Conservation (phyloP, 2,888 invertebrate species). For the Trichogramma evanescens region DNA sequence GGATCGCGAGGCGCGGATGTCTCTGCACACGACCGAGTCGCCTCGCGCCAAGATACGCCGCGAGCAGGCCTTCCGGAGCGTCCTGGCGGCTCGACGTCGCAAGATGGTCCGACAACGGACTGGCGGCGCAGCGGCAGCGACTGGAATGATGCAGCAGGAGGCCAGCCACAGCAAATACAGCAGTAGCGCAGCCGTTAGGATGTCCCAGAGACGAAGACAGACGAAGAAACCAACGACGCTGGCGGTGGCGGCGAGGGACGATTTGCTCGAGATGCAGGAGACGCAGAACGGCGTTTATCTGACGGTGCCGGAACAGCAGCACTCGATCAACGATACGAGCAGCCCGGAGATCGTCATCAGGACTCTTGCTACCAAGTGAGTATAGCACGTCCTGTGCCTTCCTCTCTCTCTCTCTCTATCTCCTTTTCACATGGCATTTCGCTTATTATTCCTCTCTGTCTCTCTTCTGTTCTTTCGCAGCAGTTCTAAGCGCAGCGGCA, state of each 20-base stretch:
- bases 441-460: neutral
- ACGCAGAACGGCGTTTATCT: slow-evolving; percentile 36
- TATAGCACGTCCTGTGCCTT: neutral
- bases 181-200: neutral
- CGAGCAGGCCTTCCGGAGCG: slow-evolving; percentile 37
- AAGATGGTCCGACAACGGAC: slow-evolving; percentile 47
- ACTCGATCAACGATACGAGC: slow-evolving; percentile 12
- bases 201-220: neutral
- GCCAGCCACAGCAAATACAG: neutral
- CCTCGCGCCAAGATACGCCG: slow-evolving; percentile 37
- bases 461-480: neutral
- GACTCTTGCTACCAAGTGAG: slow-evolving; percentile 13
- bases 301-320: slow-evolving; percentile 22
- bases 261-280: slow-evolving; percentile 36
- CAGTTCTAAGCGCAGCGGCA: slow-evolving; percentile 2
- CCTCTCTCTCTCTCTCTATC: no score
- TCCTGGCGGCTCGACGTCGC: slow-evolving; percentile 57
- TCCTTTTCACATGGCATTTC: no score
- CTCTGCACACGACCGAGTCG: slow-evolving; percentile 32
- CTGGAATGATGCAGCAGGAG: neutral
- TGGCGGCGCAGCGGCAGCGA: neutral
- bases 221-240: no score
- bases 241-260: slow-evolving; percentile 6
- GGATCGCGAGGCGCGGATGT: slow-evolving; percentile 33
- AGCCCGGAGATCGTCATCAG: slow-evolving; percentile 19